Evolutionary conservation across 2,113 vertebrate genomes (phyloP), one percentile per base, ranked within the genome.

Genomic region (Ibidorhyncha struthersii): DNA sequence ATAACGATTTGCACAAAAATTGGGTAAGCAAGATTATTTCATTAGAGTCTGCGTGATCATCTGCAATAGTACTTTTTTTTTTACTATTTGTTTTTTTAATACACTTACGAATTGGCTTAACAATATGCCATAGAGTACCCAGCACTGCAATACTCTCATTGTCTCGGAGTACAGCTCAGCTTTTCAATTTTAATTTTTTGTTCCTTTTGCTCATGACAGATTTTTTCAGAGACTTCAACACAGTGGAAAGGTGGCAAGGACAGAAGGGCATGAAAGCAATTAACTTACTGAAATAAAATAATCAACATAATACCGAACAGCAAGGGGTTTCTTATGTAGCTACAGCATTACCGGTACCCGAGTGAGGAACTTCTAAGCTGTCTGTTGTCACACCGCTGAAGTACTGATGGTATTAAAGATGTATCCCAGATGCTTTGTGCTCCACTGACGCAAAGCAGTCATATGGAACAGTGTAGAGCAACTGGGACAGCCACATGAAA

Each of bases 281-380:
- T 95, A 97, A 96, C 80, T 94, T 80, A 53, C 25, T 76, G 80
- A 95, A 95, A 81, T 86, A 89, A 93, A 92, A 92, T 58, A 91
- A 91, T 90, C 83, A 84, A 89, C 69, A 59, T 58, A 34, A 29
- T 40, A 79, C 20, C 29, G 81, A 86, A 78, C 15, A 81, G n/a
- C 41, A 69, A 87, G 53, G 73, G 73, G 56, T 36, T 97, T 92
- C 72, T 84, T 53, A 50, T 7, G 56, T 32, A 93, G 58, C 82
- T 49, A 52, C 59, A 73, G 38, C 65, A 67, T 21, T 82, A 71
- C 36, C n/a, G 30, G 52, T 63, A 92, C 58, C 34, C 0, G 0
- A 63, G 61, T 20, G 52, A 89, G 77, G 47, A 95, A 84, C 40
- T 59, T 55, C 45, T 47, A 29, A 72, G 52, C 25, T 90, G 49